Base-by-base conservation (phyloP, 2,797 vertebrate genomes). In the Bryconaethiops microstoma region DNA sequence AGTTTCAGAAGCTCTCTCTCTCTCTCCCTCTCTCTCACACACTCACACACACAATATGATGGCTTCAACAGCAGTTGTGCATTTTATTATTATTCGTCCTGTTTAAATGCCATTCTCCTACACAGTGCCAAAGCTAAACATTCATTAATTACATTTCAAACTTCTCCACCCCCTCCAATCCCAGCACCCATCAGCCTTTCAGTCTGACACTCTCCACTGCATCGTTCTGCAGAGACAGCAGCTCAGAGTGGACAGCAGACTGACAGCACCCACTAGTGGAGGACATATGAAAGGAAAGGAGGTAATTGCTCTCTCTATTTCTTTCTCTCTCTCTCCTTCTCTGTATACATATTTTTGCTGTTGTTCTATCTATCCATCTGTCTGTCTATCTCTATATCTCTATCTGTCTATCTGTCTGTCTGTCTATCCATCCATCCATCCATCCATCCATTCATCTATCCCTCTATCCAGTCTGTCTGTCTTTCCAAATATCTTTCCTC, bases 251-350 rank as follows among this genome's bases (percentile, higher is more conserved):
- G 81, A 83, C 50, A 83, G 84, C 91, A 89, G 89, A 88, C 86
- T 91, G 81, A 88, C 88, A 94, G 92, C 90, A 89, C 92, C 93
- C 93, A 94, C 93, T 93, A 93, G 92, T 93, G 77, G 74, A 70
- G 16, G 9, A 54, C 23, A 13, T 13, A 57, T 14, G 29, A 59
- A 78, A 2, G 1, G 48, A 39, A 19, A 52, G 21, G 7, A 25
- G 9, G 10, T 13, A 63, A 13, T 52, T 14, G 10, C 48, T 14
- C 8, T 5, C 25, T 63, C 65, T 17, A 16, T 35, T 14, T 21
- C 17, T 45, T 17, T 12, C 17, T 42, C 8, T 35, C 21, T 42
- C 59, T 16, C 2, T 21, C 29, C 21, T 17, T 19, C 19, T n/a
- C 13, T 21, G 1, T 60, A 45, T 45, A 45, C 42, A 45, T 45